Percentiles rank a stretch among this genome's conserved stretches.
Evolutionary conservation across 2,797 vertebrate species (phyloP).

Genomic region (Anniella stebbinsi): DNA sequence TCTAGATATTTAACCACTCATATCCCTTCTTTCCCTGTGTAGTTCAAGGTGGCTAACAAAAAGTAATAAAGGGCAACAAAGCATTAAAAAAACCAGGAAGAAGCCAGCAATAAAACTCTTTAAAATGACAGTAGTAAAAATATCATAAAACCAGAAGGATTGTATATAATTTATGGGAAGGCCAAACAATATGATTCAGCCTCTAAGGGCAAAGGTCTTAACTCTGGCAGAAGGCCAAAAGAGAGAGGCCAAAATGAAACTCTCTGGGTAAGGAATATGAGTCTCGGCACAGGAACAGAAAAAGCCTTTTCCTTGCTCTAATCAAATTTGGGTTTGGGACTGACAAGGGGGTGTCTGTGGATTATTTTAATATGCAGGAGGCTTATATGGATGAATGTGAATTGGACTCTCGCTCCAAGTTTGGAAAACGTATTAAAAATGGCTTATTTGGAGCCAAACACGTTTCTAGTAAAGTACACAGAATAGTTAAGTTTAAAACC

Average conservation of each 20-base stretch:
- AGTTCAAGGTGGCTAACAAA: background rate
- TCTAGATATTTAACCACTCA: background rate
- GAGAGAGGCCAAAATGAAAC: background rate
- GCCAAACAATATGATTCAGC: background rate
- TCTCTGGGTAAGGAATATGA: background rate
- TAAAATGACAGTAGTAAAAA: background rate
- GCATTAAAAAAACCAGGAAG: background rate
- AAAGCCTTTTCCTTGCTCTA: background rate
- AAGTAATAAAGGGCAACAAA: background rate
- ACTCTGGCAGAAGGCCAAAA: background rate
- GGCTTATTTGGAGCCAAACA: background rate
- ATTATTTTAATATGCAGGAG: background rate
- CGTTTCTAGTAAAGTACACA: background rate
- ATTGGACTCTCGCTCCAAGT: background rate
- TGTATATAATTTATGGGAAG: background rate
- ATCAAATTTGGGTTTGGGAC: background rate
- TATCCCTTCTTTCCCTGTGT: background rate
- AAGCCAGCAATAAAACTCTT: background rate
- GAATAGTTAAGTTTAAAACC: background rate
- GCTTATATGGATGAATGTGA: background rate
- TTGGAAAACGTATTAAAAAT: background rate
- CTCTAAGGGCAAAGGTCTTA: background rate
- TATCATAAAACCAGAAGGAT: background rate
- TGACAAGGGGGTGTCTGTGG: background rate
- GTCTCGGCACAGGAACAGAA: background rate